Conservation (phyloP, 2,888 invertebrate species). For the Strigamia transsilvanica region DNA sequence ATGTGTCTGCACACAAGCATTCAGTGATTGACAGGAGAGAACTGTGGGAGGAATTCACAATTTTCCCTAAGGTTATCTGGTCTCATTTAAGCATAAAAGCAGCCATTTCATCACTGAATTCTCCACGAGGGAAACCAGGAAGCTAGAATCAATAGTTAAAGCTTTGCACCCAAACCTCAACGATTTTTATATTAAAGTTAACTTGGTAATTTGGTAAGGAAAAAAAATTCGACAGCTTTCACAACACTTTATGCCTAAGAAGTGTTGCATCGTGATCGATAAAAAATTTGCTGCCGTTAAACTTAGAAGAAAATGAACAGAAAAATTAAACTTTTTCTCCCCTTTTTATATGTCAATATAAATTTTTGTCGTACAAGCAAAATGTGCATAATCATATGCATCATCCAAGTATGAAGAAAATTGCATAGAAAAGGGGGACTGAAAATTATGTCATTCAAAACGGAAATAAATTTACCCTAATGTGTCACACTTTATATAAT, state of each 20-base stretch:
- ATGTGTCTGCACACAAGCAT: conserved; percentile 8
- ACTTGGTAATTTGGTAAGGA: conserved; percentile 8
- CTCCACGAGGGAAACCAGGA: conserved; percentile 8
- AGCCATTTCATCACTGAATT: conserved; percentile 8
- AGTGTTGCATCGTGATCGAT: not conserved
- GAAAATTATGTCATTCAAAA: not conserved
- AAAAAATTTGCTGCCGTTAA: not conserved
- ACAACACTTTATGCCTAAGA: not conserved
- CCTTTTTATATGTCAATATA: too few species aligned
- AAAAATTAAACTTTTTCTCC: not conserved
- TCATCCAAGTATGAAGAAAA: not conserved
- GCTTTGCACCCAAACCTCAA: conserved; percentile 8
- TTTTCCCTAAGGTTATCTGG: conserved; percentile 8
- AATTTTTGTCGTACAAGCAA: too few species aligned
- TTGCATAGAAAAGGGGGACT: not conserved
- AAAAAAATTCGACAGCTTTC: conserved; percentile 8
- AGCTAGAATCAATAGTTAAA: conserved; percentile 8
- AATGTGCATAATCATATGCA: not conserved
- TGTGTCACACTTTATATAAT: not conserved
- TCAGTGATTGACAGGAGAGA: conserved; percentile 2
- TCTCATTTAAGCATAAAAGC: conserved; percentile 8
- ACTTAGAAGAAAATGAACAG: not conserved
- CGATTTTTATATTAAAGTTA: conserved; percentile 8
- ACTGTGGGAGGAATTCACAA: conserved; percentile 8
- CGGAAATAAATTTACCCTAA: conserved; percentile 3